These are phyloP conservation scores for Himalopsyche kuldschensis DNA, from an alignment of 2,888 invertebrate genomes.

Conservation along the genomic window DNA sequence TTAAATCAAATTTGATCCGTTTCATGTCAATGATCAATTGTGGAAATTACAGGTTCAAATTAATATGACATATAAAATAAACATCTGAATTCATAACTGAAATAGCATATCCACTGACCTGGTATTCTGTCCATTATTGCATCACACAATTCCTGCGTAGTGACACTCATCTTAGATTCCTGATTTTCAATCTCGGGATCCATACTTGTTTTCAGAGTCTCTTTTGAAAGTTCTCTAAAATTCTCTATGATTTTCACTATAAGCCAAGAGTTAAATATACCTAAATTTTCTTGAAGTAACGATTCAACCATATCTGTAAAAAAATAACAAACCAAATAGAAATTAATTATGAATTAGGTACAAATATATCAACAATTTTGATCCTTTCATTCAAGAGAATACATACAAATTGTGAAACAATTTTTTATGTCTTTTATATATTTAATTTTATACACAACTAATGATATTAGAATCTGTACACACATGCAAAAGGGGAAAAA, in stretches of 20 bases:
- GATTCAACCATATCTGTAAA: constrained; percentile 49
- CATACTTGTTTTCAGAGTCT: constrained; percentile 13
- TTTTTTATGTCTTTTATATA: too few species aligned
- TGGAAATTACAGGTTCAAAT: background rate
- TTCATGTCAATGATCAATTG: background rate
- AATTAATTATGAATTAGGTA: background rate
- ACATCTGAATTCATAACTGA: background rate
- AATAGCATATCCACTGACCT: constrained; percentile 41
- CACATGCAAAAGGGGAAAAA: background rate
- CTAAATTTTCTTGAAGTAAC: constrained; percentile 47
- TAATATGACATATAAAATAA: background rate
- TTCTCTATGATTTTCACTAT: constrained; percentile 47
- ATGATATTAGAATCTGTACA: background rate
- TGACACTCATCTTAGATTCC: constrained; percentile 29
- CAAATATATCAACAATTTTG: too few species aligned
- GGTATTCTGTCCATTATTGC: constrained; percentile 46
- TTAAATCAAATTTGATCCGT: background rate
- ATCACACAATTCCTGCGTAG: constrained; percentile 46
- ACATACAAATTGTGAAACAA: too few species aligned
- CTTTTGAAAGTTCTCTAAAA: constrained; percentile 46
- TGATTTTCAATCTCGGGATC: background rate
- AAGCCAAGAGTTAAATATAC: constrained; percentile 47
- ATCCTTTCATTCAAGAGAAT: too few species aligned
- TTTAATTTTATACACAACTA: too few species aligned
- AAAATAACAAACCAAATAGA: background rate